Percentiles rank a stretch among this genome's conserved stretches.
These are phyloP conservation scores for Bimastos eiseni DNA, from an alignment of 2,888 invertebrate genomes.

Conservation along the genomic window DNA sequence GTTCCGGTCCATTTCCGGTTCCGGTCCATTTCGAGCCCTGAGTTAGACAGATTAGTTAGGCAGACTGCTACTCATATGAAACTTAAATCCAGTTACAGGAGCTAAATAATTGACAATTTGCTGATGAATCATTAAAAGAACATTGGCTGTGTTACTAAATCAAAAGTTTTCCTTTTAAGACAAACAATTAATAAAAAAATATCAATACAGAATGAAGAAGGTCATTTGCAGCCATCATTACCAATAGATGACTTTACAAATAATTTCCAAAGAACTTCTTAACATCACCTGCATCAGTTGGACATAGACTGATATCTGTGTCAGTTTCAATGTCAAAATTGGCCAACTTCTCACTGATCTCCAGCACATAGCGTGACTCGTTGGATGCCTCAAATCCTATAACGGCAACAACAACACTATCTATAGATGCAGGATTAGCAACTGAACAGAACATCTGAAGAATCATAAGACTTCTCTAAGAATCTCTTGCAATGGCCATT, in stretches of 20 bases:
- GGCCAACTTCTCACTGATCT: constrained; percentile 59
- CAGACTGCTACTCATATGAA: background rate
- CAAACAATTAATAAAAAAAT: background rate
- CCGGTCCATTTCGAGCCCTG: too few species aligned
- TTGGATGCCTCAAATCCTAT: constrained; percentile 46
- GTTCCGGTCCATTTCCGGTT: too few species aligned
- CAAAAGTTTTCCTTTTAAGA: background rate
- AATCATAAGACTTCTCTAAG: too few species aligned
- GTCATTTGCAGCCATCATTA: background rate
- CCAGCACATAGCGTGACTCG: constrained; percentile 57
- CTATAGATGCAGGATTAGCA: too few species aligned
- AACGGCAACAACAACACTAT: background rate
- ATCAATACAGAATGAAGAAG: background rate
- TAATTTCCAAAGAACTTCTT: background rate
- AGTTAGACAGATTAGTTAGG: too few species aligned
- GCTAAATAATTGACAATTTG: background rate
- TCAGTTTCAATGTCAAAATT: constrained; percentile 62
- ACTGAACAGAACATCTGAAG: too few species aligned
- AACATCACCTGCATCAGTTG: constrained; percentile 57
- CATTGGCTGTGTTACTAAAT: background rate
- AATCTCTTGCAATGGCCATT: too few species aligned
- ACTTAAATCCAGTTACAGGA: background rate
- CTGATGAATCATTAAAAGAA: background rate
- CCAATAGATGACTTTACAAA: background rate
- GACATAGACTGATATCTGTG: constrained; percentile 56